Evolutionary conservation across 2,797 vertebrate genomes (phyloP).

Genomic region (Centroberyx gerrardi): DNA sequence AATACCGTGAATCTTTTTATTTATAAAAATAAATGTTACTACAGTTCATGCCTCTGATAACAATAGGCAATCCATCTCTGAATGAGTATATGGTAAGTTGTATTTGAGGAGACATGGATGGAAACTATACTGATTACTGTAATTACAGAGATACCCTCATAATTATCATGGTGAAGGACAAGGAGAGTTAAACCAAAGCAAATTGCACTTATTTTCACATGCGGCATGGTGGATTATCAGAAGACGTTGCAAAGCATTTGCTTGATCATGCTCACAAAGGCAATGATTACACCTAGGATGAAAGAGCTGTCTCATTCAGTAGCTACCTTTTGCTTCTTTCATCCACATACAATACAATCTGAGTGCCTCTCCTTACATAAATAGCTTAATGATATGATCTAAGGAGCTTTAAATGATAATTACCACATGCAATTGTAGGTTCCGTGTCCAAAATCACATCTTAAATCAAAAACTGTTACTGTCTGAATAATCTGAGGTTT

Average conservation of each 20-base stretch:
- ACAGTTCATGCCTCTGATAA: neutral
- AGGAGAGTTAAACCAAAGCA: conserved; percentile 13
- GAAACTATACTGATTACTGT: conserved; percentile 45
- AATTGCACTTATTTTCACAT: conserved; percentile 5
- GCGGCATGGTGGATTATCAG: conserved; percentile 19
- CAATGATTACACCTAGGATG: conserved; percentile 50
- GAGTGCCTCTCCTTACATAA: conserved; percentile 46
- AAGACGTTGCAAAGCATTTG: conserved; percentile 32
- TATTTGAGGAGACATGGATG: conserved; percentile 19
- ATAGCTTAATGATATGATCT: conserved; percentile 55
- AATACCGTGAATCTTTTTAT: too few species aligned
- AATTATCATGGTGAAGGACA: conserved; percentile 35
- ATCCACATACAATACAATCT: conserved; percentile 33
- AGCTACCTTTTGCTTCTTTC: conserved; percentile 15
- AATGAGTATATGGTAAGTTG: neutral
- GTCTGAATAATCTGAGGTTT: conserved; percentile 35
- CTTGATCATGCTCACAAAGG: conserved; percentile 62
- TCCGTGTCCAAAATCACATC: conserved; percentile 15
- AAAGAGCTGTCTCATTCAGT: conserved; percentile 29
- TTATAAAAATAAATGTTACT: too few species aligned
- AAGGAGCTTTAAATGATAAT: conserved; percentile 49
- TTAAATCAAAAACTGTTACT: conserved; percentile 12
- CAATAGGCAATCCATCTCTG: conserved; percentile 26
- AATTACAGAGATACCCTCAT: conserved; percentile 33
- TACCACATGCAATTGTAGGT: conserved; percentile 21